Base-by-base conservation (phyloP, 2,797 vertebrate genomes). In the Nyctibius grandis region DNA sequence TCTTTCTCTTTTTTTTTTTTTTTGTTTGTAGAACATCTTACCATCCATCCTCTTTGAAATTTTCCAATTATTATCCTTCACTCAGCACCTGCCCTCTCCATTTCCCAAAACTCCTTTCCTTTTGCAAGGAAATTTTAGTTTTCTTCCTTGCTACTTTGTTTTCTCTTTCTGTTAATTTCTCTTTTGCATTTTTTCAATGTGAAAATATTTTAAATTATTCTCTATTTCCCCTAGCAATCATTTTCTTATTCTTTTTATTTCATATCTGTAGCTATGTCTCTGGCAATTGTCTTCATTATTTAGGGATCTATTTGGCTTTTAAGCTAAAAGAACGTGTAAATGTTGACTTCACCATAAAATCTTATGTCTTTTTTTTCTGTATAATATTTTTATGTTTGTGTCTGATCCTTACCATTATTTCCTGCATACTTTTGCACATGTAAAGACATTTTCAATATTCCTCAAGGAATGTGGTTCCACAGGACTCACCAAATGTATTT, bases 31-130 rank as follows among this genome's bases (percentile, higher is more conserved):
- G 20, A 57, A 69, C 2, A 34, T 21, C 26, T 45, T 53, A 34
- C 13, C 16, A 33, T 7, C 3, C 5, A 34, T 44, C 83, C 11
- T 40, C 4, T 83, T 84, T 25, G 4, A 53, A 6, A 38, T 69
- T 72, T 73, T 42, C 4, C 6, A 77, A 9, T 72, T 28, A 28
- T 14, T 72, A 38, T 6, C 23, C 11, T 76, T 31, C 5, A 48
- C 3, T 80, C 29, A 45, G 6, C 19, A 79, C 1, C 5, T 60
- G 19, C 1, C 5, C 5, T 76, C 17, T 8, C 9, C 1, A 19
- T 80, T 88, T 86, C 28, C 25, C 7, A 26, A 50, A 63, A 50
- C 1, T 59, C 20, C 16, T 68, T 17, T 56, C 4, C 3, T 92
- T 64, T 83, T 61, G 9, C 10, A 60, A 53, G 6, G 2, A 77